A percentile compares a stretch with the other conserved stretches of the same genome.
Conservation (phyloP, 2,888 invertebrate species). For the Norana najaformis region DNA sequence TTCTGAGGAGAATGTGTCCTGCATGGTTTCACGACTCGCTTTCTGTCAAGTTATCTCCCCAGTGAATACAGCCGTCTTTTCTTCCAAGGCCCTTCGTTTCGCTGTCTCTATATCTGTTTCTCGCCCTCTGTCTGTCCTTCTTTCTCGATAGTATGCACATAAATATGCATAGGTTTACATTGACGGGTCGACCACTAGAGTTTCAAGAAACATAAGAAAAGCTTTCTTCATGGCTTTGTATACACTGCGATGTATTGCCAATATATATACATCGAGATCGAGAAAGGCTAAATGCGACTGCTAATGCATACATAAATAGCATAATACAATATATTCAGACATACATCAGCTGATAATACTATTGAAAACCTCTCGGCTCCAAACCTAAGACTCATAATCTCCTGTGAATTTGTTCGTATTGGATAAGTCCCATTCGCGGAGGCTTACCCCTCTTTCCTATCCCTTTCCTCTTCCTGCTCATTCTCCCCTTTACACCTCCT, state of each 20-base stretch:
- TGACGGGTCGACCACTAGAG: neutral
- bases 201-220: neutral
- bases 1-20: too few relatives aligned
- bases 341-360: neutral
- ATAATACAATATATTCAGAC: conserved; percentile 14
- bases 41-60: too few relatives aligned
- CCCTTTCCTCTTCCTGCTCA: neutral
- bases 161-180: neutral
- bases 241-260: neutral
- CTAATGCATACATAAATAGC: neutral
- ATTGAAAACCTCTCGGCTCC: neutral
- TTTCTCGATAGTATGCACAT: neutral
- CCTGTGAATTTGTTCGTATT: neutral
- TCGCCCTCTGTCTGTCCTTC: neutral
- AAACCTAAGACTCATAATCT: conserved; percentile 7
- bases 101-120: neutral
- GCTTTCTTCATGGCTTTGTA: neutral
- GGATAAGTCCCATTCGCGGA: neutral
- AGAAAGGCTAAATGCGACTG: neutral
- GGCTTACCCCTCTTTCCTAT: neutral
- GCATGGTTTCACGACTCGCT: too few relatives aligned
- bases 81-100: neutral
- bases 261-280: neutral
- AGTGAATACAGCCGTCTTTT: too few relatives aligned
- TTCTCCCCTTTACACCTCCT: neutral